Base-by-base conservation (phyloP, 2,797 vertebrate species). In the Helostoma temminkii region DNA sequence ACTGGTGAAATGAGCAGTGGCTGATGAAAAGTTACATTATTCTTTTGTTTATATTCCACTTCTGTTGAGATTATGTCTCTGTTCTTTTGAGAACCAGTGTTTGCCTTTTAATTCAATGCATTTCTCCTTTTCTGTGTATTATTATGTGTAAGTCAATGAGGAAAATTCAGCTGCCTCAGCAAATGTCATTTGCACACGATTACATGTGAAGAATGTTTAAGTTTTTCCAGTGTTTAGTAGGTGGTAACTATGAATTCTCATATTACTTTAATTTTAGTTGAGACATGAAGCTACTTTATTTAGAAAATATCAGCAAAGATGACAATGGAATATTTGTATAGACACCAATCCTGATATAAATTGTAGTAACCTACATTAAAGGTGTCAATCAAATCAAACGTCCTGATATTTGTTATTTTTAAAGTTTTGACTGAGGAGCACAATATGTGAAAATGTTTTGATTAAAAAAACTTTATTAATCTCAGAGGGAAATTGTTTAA, bases 361-460 rank as follows among this genome's bases (percentile, higher is more conserved):
- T 24, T 67, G 34, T 53, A 54, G 26, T 64, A 34, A 48, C 21
- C 2, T 72, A 32, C 28, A 88, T 67, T 83, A 87, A 78, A 81
- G 43, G 39, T 74, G 34, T 65, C 21, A 53, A 11, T 71, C 16
- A 52, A 55, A 9, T 53, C 26, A 0, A 49, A 48, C 10, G 11
- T 22, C 39, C 6, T 76, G 36, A 43, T 0, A 68, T 68, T 83
- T 61, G 28, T 70, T 65, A 56, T 45, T 34, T 22, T 10, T 47
- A 9, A 41, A 7, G 16, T 18, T 50, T 43, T 9, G 45, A 28
- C 15, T 59, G 12, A 28, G 39, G 19, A 28, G 2, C 9, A 2
- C 8, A 41, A 41, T 6, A 19, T 52, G 46, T n/a, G 2, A 22
- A 43, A 55, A 47, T 5, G 2, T 22, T 34, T 6, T 39, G 37